Evolutionary conservation across 2,797 vertebrate species (phyloP), one percentile per base, ranked within the genome.

Genomic region (Chelonia mydas): DNA sequence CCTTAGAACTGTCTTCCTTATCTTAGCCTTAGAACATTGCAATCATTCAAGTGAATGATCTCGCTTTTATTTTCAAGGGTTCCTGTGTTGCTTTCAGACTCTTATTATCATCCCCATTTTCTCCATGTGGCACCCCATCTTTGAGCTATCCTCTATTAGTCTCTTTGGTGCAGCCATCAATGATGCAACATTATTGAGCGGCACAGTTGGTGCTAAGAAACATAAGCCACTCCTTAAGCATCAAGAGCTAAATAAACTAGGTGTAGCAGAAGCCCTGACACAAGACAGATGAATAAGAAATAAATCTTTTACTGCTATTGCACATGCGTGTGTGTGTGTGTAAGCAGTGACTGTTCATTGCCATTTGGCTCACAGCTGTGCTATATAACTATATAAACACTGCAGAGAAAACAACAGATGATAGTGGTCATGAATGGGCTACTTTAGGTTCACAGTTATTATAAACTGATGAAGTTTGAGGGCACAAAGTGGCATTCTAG

Each of bases 21-120:
- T 95, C 96, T 96, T 83, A 68, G 90, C 19, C 65, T 41, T 11
- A 21, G n/a, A 41, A 37, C n/a, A 68, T 82, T 95, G 88, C 90
- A 31, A 57, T 33, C 86, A 87, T 83, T 92, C 94, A 94, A 93
- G 92, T 95, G 95, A 95, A 97, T 97, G 90, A 96, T 83, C 65
- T 88, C 72, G 81, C 92, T 94, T 72, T 41, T 97, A 92, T 93
- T 95, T 88, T 95, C 88, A 81, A 21, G 78, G 84, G 87, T 90
- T 93, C 96, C 91, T 68, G 31, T 83, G 81, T 83, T 72, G 89
- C 86, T 94, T 74, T 86, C 55, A 81, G 25, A 76, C 90, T 72
- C 37, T 23, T 72, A 21, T 37, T 5, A 68, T 21, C 17, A n/a
- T n/a, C 65, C n/a, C n/a, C 80, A 68, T 78, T 95, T 88, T 76